Percentiles rank a stretch among this genome's conserved stretches.
These are phyloP conservation scores for Muscicapa comitata DNA, from an alignment of 2,797 vertebrate species.

Conservation along the genomic window DNA sequence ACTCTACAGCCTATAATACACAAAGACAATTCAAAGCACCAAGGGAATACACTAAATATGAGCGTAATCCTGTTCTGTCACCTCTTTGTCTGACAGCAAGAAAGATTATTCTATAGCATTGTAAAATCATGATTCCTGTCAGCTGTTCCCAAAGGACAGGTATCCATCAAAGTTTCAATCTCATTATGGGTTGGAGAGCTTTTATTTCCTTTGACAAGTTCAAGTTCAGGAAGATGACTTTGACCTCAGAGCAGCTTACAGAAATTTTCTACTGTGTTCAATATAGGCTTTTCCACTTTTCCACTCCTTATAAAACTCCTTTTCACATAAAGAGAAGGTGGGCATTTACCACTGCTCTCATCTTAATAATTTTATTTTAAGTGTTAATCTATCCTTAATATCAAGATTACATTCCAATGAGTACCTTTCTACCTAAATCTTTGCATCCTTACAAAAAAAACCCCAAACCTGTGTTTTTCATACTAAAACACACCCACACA, in stretches of 20 bases:
- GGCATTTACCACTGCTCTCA: neutral
- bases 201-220: conserved; percentile 16
- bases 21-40: neutral
- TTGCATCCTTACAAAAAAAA: neutral
- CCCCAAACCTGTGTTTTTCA: neutral
- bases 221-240: conserved; percentile 1
- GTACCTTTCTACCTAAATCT: neutral
- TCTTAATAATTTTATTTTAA: neutral
- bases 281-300: neutral
- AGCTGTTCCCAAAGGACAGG: neutral
- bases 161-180: neutral
- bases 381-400: neutral
- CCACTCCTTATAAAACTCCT: neutral
- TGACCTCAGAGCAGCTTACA: neutral
- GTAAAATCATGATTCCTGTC: neutral
- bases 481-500: neutral
- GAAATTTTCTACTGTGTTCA: neutral
- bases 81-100: neutral
- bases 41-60: neutral
- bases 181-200: neutral
- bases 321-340: neutral
- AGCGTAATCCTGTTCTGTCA: neutral
- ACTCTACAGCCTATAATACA: neutral
- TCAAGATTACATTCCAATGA: neutral
- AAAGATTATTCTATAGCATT: neutral